These are phyloP conservation scores for Eupithecia subumbrata DNA, from an alignment of 2,888 invertebrate species.

Conservation along the genomic window DNA sequence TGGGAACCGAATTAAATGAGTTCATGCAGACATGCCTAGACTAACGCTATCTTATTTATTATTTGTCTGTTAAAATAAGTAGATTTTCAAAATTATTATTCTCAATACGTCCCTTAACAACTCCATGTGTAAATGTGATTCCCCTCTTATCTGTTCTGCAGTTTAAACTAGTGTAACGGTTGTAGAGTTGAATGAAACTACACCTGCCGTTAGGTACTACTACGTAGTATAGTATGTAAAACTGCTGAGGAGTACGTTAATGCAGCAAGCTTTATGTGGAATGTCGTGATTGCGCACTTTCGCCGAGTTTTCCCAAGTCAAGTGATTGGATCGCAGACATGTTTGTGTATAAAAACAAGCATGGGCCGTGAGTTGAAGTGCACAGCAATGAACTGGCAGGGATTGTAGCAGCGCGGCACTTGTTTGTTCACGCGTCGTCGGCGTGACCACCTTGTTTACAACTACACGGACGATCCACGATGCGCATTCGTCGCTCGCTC, in stretches of 20 bases:
- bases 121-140: not conserved
- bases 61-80: not conserved
- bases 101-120: not conserved
- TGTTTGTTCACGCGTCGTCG: conserved; percentile 80
- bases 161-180: conserved; percentile 10
- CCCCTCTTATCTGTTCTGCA: not conserved
- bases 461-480: conserved; percentile 65
- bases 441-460: conserved; percentile 80
- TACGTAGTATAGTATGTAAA: conserved; percentile 12
- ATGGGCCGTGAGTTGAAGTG: conserved; percentile 11
- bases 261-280: conserved; percentile 18
- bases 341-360: conserved; percentile 47
- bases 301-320: conserved; percentile 58
- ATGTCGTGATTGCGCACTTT: conserved; percentile 65
- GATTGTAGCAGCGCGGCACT: conserved; percentile 59
- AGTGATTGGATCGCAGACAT: conserved; percentile 44
- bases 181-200: conserved; percentile 17
- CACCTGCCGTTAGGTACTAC: conserved; percentile 5
- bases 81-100: not conserved
- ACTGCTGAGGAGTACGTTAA: too few species aligned
- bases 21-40: conserved; percentile 1
- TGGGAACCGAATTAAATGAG: not conserved
- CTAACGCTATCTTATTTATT: not conserved
- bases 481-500: conserved; percentile 64
- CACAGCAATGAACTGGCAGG: conserved; percentile 12